Evolutionary conservation across 1,140 invertebrate genomes (phyloP).

Genomic region (Pseudomyrmex cubaensis): DNA sequence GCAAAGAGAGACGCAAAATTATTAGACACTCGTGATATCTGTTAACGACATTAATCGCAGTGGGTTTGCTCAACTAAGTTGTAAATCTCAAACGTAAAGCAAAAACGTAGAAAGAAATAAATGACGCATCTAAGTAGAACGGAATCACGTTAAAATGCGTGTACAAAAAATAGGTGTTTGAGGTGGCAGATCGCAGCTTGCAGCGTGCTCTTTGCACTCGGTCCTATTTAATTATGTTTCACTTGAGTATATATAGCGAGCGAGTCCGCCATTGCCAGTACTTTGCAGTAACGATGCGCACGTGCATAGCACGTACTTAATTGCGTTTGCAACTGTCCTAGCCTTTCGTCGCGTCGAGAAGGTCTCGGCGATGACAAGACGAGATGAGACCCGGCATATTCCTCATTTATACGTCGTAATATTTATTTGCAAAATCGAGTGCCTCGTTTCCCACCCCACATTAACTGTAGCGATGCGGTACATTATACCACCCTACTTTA

Average conservation of each 20-base stretch:
- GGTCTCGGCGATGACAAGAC: not conserved
- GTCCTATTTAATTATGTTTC: constrained; percentile 63
- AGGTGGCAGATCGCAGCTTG: constrained; percentile 21
- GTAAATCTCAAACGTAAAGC: constrained; percentile 23
- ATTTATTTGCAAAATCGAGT: constrained; percentile 49
- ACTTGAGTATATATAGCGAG: constrained; percentile 22
- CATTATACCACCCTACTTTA: constrained; percentile 11
- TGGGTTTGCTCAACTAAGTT: constrained; percentile 34
- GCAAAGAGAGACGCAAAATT: too few species aligned
- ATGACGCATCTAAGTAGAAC: constrained; percentile 33
- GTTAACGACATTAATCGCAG: constrained; percentile 16
- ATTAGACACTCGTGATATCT: not conserved
- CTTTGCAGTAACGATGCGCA: constrained; percentile 49
- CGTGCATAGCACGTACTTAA: constrained; percentile 57
- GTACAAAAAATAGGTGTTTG: constrained; percentile 40
- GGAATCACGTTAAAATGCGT: constrained; percentile 46
- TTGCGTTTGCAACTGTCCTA: constrained; percentile 58
- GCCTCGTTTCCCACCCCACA: not conserved
- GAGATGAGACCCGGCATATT: too few species aligned
- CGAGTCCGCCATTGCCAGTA: constrained; percentile 40
- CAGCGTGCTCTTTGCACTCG: constrained; percentile 37
- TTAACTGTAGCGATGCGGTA: not conserved
- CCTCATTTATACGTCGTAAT: not conserved
- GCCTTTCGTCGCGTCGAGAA: not conserved
- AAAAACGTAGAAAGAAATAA: constrained; percentile 32